A percentile compares a stretch with the other conserved stretches of the same genome.
Evolutionary conservation across 2,113 vertebrate genomes (phyloP).

Genomic region (Sisor rabdophorus): DNA sequence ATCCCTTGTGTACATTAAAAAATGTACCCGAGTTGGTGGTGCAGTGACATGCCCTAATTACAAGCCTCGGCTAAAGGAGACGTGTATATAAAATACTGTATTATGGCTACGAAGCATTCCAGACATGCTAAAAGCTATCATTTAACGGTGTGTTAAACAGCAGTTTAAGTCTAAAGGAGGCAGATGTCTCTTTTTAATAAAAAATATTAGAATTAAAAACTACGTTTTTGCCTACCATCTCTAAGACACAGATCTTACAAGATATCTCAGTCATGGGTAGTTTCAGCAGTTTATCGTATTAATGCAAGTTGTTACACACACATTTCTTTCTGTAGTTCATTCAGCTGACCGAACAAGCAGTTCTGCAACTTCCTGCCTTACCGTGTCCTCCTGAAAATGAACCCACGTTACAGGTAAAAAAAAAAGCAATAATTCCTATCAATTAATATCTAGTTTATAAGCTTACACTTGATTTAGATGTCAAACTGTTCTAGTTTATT

Average conservation of each 20-base stretch:
- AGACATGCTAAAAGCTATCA: background rate
- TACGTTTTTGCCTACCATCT: too few relatives aligned
- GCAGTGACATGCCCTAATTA: background rate
- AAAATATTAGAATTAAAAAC: background rate
- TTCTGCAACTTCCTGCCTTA: slow-evolving; percentile 55
- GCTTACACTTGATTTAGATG: background rate
- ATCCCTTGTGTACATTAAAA: too few relatives aligned
- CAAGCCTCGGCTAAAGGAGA: background rate
- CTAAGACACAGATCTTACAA: too few relatives aligned
- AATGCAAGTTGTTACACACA: background rate
- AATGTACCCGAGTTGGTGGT: background rate
- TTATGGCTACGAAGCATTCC: background rate
- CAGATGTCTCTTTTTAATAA: background rate
- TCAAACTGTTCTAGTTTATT: background rate
- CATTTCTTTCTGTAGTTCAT: slow-evolving; percentile 53
- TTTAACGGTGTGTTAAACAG: background rate
- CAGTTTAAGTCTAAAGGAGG: too few relatives aligned
- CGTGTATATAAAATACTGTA: background rate
- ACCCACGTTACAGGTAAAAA: slow-evolving; percentile 58
- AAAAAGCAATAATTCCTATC: background rate
- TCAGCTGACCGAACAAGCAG: slow-evolving; percentile 39
- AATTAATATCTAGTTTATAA: background rate
- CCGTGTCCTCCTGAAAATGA: slow-evolving; percentile 40
- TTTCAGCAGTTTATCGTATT: background rate
- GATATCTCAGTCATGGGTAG: too few relatives aligned